A percentile compares a stretch with the other conserved stretches of the same genome.
Evolutionary conservation across 2,113 vertebrate genomes (phyloP).

Genomic region (human (Homo sapiens)): GRCh38 chr15:96610501-96611000

Average conservation of each 20-base stretch:
- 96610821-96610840: not conserved
- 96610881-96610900: conserved; percentile 64
- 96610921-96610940: conserved; percentile 70
- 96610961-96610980: conserved; percentile 67
- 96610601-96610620: not conserved
- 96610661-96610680: not conserved
- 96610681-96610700: not conserved
- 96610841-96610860: conserved; percentile 38
- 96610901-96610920: conserved; percentile 55
- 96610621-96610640: not conserved
- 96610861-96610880: conserved; percentile 58
- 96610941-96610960: conserved; percentile 74
- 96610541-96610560: not conserved
- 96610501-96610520: not conserved
- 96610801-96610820: conserved; percentile 37
- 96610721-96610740: not conserved
- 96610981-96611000: conserved; percentile 69
- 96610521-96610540: not conserved
- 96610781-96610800: not conserved
- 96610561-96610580: not conserved
- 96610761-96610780: not conserved
- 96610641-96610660: not conserved
- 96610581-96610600: not conserved
- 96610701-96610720: not conserved
- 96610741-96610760: not conserved